Evolutionary conservation across 1,140 invertebrate species (phyloP).

Genomic region (Lepidurus arcticus): DNA sequence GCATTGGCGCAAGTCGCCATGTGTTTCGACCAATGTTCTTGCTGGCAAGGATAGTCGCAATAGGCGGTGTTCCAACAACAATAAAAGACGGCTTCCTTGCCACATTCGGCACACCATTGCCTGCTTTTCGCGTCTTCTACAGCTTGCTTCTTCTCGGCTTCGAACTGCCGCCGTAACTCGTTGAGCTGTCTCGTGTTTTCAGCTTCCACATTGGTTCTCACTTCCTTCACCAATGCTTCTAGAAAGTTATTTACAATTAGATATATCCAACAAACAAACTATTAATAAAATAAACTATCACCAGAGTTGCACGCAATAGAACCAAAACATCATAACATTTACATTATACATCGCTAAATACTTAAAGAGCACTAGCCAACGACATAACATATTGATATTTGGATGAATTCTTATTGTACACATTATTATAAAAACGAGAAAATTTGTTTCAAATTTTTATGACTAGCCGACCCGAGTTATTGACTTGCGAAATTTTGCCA

Average conservation of each 20-base stretch:
- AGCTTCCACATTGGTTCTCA: conserved; percentile 44
- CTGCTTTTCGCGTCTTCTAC: conserved; percentile 71
- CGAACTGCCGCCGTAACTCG: conserved; percentile 55
- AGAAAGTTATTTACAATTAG: not conserved
- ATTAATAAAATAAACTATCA: too few species aligned
- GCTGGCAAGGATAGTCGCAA: conserved; percentile 73
- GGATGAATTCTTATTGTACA: too few species aligned
- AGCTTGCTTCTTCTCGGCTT: conserved; percentile 57
- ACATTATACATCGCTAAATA: too few species aligned
- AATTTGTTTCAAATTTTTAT: too few species aligned
- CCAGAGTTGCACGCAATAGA: too few species aligned
- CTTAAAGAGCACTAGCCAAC: too few species aligned
- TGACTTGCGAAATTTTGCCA: too few species aligned
- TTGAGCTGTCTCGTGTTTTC: conserved; percentile 57
- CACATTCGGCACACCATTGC: conserved; percentile 82
- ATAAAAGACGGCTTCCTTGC: conserved; percentile 79
- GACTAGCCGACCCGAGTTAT: too few species aligned
- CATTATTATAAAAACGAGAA: too few species aligned
- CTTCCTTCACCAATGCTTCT: conserved; percentile 45
- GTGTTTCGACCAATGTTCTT: conserved; percentile 51
- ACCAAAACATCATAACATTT: not conserved
- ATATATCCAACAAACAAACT: not conserved
- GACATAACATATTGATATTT: too few species aligned
- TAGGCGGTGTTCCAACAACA: conserved; percentile 95
- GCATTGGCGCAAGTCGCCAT: conserved; percentile 49